phyloP scores from a whole-genome alignment of 2,888 invertebrate genomes.

The Acrobasis suavella region DNA sequence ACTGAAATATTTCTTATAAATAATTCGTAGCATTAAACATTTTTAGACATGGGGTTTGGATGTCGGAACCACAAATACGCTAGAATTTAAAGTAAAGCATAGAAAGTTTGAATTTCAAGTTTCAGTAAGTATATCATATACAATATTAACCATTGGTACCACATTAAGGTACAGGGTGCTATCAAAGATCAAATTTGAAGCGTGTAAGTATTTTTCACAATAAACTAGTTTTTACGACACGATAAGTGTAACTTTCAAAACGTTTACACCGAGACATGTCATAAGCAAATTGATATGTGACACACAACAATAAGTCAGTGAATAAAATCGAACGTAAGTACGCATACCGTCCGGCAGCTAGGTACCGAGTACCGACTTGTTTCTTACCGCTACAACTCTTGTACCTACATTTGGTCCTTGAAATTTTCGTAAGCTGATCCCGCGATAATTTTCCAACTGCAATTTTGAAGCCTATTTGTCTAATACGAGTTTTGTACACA shows the following conservation, averaged over 20 bases:
- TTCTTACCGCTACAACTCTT: conserved; percentile 38
- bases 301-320: conserved; percentile 42
- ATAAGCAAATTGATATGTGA: conserved; percentile 54
- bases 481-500: background rate
- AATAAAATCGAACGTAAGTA: conserved; percentile 29
- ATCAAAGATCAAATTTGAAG: conserved; percentile 47
- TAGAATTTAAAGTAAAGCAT: conserved; percentile 45
- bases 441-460: background rate
- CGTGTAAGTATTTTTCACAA: conserved; percentile 33
- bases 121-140: conserved; percentile 25
- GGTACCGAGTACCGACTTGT: conserved; percentile 28
- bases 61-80: background rate
- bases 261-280: conserved; percentile 35
- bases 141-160: conserved; percentile 33
- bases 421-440: conserved; percentile 29
- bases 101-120: conserved; percentile 33
- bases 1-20: background rate
- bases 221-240: conserved; percentile 25
- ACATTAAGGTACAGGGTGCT: conserved; percentile 63
- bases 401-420: conserved; percentile 48
- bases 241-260: conserved; percentile 27
- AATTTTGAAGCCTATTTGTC: background rate
- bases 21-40: background rate
- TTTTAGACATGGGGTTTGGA: background rate
- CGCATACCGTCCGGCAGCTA: conserved; percentile 5